Base-by-base conservation (phyloP, 2,113 vertebrate species). In the Embiotoca jacksoni region DNA sequence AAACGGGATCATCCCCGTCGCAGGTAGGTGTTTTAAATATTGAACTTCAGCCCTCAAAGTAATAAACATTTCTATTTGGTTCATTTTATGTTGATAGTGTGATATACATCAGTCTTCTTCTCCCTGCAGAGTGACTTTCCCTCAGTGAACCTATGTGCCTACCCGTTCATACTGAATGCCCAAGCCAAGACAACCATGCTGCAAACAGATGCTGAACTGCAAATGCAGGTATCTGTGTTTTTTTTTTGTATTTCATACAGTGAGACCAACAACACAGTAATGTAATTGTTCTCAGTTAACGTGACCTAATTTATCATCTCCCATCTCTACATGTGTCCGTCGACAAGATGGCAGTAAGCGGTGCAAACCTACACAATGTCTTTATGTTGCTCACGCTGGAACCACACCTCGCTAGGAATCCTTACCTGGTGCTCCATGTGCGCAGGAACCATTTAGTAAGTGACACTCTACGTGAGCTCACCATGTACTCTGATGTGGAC, bases 151-250 rank as follows among this genome's bases (percentile, higher is more conserved):
- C 95, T 99, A 76, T 99, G 98, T 94, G 97, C 97, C 92, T 99
- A 98, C 52, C 97, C 98, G 59, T 99, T 99, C 93, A 96, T 99
- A 87, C 96, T 99, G 2, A 97, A 99, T 83, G 97, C 97, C 78
- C 96, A 96, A 95, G 97, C 98, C 82, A 99, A 99, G 94, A 99
- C 98, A 69, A 99, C 98, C 87, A 99, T 99, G 96, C 92, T 99
- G 78, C 98, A 99, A 92, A 99, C 97, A 0, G 98, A 99, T 30
- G 98, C 98, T 37, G 97, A 99, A 71, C 94, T 99, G 73, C 98
- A 99, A 90, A 99, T 99, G 98, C 98, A 99, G 97, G 98, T 98
- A 94, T 1, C 14, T 6, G 5, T 0, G 7, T 4, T 41, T 36
- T 7, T 7, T 10, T 35, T 44, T 41, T 30, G 23, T 39, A 2